These are phyloP conservation scores for Eunapius fragilis DNA, from an alignment of 37 sponge, comb jelly and placozoan genomes.

Conservation along the genomic window DNA sequence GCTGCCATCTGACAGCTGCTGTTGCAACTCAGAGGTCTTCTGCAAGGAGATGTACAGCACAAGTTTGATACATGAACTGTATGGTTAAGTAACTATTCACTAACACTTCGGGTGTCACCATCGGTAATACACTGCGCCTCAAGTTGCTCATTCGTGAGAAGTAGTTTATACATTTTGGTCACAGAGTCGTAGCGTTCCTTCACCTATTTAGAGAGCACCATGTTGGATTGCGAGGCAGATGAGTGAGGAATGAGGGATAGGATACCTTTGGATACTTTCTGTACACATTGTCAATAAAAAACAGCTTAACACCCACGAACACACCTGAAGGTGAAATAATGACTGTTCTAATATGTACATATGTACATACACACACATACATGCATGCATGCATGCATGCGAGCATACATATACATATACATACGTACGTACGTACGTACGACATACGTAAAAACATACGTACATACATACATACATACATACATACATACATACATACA, in stretches of 20 bases:
- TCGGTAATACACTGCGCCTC: slow-evolving; percentile 45
- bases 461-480: too few relatives aligned
- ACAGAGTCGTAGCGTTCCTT: slow-evolving; percentile 80
- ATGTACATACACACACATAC: not conserved
- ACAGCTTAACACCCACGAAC: slow-evolving; percentile 71
- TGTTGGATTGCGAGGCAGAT: too few relatives aligned
- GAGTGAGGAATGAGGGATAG: not conserved
- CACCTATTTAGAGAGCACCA: too few relatives aligned
- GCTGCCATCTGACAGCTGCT: not conserved
- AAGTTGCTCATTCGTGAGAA: slow-evolving; percentile 76
- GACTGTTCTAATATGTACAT: not conserved
- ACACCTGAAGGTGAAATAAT: slow-evolving; percentile 36
- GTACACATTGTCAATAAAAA: slow-evolving; percentile 77
- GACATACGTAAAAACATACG: too few relatives aligned
- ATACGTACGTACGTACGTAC: too few relatives aligned
- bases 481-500: too few relatives aligned
- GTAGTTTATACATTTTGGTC: slow-evolving; percentile 55
- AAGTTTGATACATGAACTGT: too few relatives aligned
- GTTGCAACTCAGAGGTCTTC: not conserved
- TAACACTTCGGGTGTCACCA: not conserved
- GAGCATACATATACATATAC: too few relatives aligned
- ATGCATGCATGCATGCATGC: not conserved
- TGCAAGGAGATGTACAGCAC: too few relatives aligned
- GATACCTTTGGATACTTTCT: slow-evolving; percentile 83
- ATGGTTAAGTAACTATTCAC: too few relatives aligned